These are phyloP conservation scores for Mnemiopsis leidyi DNA, from an alignment of 37 sponge, comb jelly and placozoan genomes.

Conservation along the genomic window DNA sequence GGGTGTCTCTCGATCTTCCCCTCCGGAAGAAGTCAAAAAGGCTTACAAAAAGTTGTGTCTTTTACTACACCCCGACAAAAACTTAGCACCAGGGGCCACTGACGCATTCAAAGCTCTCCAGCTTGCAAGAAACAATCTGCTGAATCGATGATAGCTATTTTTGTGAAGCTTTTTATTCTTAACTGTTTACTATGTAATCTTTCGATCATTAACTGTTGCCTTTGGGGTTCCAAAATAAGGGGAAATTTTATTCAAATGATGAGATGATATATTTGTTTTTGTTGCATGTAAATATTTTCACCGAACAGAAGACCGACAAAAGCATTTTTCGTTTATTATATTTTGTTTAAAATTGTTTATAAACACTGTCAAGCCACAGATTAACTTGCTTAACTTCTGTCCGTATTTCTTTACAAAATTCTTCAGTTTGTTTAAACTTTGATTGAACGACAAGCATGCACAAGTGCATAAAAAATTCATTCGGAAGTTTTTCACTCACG, in stretches of 20 bases:
- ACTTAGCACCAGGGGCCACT: conserved; percentile 85
- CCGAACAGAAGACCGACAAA: too few relatives aligned
- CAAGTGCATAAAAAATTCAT: too few relatives aligned
- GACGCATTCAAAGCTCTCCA: conserved; percentile 88
- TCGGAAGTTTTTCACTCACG: too few relatives aligned
- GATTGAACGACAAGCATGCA: too few relatives aligned
- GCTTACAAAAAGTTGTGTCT: conserved; percentile 84
- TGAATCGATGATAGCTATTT: neutral
- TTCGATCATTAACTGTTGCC: neutral
- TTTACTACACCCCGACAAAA: conserved; percentile 90
- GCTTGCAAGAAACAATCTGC: conserved; percentile 4
- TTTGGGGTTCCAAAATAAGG: neutral
- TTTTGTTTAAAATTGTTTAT: neutral
- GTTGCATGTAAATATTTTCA: too few relatives aligned
- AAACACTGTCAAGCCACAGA: neutral
- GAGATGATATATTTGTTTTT: too few relatives aligned
- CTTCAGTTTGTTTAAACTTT: too few relatives aligned
- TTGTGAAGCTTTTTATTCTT: neutral
- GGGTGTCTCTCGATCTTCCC: conserved; percentile 65
- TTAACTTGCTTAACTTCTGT: neutral
- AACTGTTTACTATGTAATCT: neutral
- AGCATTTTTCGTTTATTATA: too few relatives aligned
- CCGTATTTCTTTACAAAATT: neutral
- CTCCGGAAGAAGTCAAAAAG: conserved; percentile 79
- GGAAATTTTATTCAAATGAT: too few relatives aligned